Evolutionary conservation across 23 tunicate genomes (phyloP), one percentile per base, ranked within the genome.

Genomic region (Oikopleura albicans): DNA sequence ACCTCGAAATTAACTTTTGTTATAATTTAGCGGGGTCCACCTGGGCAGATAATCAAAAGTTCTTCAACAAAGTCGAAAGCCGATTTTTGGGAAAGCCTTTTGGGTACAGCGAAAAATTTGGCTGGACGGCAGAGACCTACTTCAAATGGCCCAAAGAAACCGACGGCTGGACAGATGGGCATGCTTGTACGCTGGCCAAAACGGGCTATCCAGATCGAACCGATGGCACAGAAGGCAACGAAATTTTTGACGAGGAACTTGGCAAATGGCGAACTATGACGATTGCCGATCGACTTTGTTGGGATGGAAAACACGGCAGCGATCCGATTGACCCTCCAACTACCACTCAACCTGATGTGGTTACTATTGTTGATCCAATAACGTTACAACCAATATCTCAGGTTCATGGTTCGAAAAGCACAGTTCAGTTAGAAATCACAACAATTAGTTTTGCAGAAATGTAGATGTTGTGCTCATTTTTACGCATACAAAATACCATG

Each of bases 211-310:
- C 35, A 4, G 31, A 27, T 12, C 37, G 36, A 31, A 16, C 79
- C 4, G 37, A 71, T 71, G 35, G 79, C 28, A 16, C 28, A 16
- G 79, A 12, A 12, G 35, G 31, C 2, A 16, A 29, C 27, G 4
- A 22, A 37, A 71, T 71, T 71, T 71, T 34, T 34, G 79, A 71
- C 79, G 37, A 71, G 2, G 2, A 27, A 2, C 31, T 71, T 2
- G 63, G 22, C 12, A 49, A 49, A 49, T 71, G 79, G 79, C 79
- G 79, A 71, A 27, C 33, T 29, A 27, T 71, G 37, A 71, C 79
- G 2, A 4, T 12, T 71, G 79, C 79, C 35, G 79, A 71, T 71
- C 79, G 79, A 71, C 79, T 71, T 71, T 71, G 79, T 37, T 71
- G 35, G 34, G 31, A 71, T 12, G 79, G 79, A 16, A 71, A 71